Evolutionary conservation across 2,113 vertebrate genomes (phyloP), one percentile per base, ranked within the genome.

Genomic region (Sebastes schlegelii): DNA sequence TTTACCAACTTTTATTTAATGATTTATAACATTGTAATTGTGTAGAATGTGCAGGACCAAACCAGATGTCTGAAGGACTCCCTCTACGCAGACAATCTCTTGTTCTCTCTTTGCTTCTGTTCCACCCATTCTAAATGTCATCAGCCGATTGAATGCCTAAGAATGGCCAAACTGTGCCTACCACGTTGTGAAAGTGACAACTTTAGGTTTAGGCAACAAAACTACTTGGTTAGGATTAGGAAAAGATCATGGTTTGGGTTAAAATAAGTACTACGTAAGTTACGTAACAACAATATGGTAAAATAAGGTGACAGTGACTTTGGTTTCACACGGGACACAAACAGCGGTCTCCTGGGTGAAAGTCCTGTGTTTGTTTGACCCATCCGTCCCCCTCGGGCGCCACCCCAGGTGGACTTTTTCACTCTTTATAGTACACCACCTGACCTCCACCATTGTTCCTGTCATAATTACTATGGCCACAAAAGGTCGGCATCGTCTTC

Each of bases 71-170:
- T 48, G 17, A n/a, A 7, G 26, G 2, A 8, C 8, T 5, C 2
- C 12, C 69, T 12, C 8, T 73, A 19, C 8, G 71, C 71, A 23
- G 55, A 73, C 21, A 13, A 73, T 48, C 21, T 73, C 13, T n/a
- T 1, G 14, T 26, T 67, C 64, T 67, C 12, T 72, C 12, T 58
- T 8, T 43, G 42, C 63, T 65, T 65, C 61, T 2, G 4, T 60
- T 60, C 23, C 23, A 26, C 21, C 21, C 11, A n/a, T 57, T 12
- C 2, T 2, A 0, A 58, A 23, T 23, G 11, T 57, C 13, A 26
- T 6, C 57, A 60, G 55, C n/a, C 12, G 57, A 60, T 60, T 26
- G 5, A 60, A 60, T 26, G 34, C 4, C 34, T 34, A 34, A 4
- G 34, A 34, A 34, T 34, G 34, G 34, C 34, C 34, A 4, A 34